A percentile compares a stretch with the other conserved stretches of the same genome.
phyloP scores from a whole-genome alignment of 2,113 vertebrate genomes.

The Garra rufa region DNA sequence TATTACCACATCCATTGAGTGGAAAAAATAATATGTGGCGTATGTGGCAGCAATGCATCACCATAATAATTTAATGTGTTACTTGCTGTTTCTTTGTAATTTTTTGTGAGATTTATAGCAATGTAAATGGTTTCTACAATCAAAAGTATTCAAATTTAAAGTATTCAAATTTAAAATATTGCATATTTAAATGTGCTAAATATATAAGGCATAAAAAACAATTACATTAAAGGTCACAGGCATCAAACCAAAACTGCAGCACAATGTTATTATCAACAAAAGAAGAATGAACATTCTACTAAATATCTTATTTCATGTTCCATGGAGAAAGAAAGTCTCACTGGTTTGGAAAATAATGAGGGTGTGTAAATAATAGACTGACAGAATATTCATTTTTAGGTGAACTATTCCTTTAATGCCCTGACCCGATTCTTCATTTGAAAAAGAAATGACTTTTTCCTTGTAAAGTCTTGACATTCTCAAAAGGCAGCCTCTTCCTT shows the following conservation, averaged over 20 bases:
- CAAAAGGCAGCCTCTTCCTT: not conserved
- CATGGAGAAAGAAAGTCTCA: not conserved
- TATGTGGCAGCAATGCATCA: too few species aligned
- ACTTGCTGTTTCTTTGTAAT: not conserved
- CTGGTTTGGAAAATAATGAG: not conserved
- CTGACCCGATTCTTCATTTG: constrained; percentile 17
- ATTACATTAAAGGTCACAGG: not conserved
- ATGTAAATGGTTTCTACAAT: not conserved
- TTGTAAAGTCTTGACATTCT: not conserved
- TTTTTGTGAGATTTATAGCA: not conserved
- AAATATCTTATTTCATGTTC: not conserved
- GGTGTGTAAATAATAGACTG: not conserved
- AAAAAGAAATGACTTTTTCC: constrained; percentile 27
- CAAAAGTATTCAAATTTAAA: not conserved
- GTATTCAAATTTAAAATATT: not conserved
- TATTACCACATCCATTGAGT: too few species aligned
- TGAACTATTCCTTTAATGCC: not conserved
- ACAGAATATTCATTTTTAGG: not conserved
- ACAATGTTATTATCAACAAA: not conserved
- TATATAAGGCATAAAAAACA: not conserved
- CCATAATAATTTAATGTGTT: not conserved
- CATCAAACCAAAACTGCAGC: not conserved
- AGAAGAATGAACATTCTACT: not conserved
- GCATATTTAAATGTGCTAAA: not conserved
- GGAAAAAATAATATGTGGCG: too few species aligned